Percentiles rank a stretch among this genome's conserved stretches.
Conservation (phyloP, 2,888 invertebrate genomes). For the Alsophila aescularia region DNA sequence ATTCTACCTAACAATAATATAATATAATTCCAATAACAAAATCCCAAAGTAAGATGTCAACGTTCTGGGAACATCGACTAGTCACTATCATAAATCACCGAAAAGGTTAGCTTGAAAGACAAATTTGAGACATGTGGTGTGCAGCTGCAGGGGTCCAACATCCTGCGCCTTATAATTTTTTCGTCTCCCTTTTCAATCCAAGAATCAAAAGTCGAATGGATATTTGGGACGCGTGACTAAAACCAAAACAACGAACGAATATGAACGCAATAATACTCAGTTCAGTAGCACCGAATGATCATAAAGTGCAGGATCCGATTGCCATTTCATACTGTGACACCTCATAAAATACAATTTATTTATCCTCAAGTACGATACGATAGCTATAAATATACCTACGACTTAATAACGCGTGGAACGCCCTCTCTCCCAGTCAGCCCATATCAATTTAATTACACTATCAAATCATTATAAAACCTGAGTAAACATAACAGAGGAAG, state of each 20-base stretch:
- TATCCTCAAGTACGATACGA: constrained; percentile 26
- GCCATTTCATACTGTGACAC: constrained; percentile 57
- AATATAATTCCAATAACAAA: constrained; percentile 1
- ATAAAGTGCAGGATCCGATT: constrained; percentile 57
- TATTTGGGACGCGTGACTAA: constrained; percentile 65
- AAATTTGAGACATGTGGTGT: constrained; percentile 72
- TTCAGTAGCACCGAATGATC: constrained; percentile 58
- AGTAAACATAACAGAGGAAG: constrained; percentile 51
- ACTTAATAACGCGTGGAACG: constrained; percentile 15
- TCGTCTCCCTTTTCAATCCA: constrained; percentile 28
- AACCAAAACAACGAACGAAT: constrained; percentile 67
- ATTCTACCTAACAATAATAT: too few relatives aligned
- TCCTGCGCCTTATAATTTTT: constrained; percentile 45
- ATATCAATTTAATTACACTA: constrained; percentile 48
- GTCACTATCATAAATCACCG: constrained; percentile 66
- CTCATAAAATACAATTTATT: constrained; percentile 57
- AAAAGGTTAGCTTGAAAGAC: constrained; percentile 67
- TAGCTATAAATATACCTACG: constrained; percentile 3
- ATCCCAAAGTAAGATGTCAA: constrained; percentile 24
- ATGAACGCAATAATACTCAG: constrained; percentile 64
- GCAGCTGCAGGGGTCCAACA: constrained; percentile 67
- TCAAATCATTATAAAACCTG: constrained; percentile 53
- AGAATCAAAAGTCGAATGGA: constrained; percentile 34
- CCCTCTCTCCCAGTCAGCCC: constrained; percentile 9
- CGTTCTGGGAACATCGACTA: constrained; percentile 28